Evolutionary conservation across 92 coral and sea anemone genomes (phyloP), one percentile per base, ranked within the genome.

Genomic region (Zoanthus sociatus): DNA sequence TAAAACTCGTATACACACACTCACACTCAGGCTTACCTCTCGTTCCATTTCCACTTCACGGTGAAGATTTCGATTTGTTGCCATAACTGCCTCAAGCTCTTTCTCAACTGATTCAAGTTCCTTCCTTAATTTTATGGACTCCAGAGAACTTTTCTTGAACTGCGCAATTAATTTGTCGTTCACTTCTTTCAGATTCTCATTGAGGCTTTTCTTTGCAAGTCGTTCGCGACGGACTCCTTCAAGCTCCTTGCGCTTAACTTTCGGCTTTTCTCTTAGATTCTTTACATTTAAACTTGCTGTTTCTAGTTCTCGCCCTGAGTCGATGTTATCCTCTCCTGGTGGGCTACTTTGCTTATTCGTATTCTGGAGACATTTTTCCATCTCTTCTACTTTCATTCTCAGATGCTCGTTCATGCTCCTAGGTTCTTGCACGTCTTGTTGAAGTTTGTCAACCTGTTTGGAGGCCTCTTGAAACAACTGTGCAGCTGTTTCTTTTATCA

Each of bases 391-490:
- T 45, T 11, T 74, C 4, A 16, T 18, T 47, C 46, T 26, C 12
- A 74, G 18, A 14, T n/a, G 45, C n/a, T 74, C 14, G 1, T 53
- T 45, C 47, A 5, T 11, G 54, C 46, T 74, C 31, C 26, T 74
- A 15, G 58, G 9, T 17, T 45, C 78, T 17, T 48, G 53, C 26
- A 74, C 10, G 14, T 74, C 78, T 2, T n/a, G 58, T 45, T 15
- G 32, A 46, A 74, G 78, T 3, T 7, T 47, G 16, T 74, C 31
- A 18, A 74, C 78, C 17, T 74, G 31, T 46, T 45, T 45, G 12
- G 58, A 46, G 53, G 78, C 56, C 32, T n/a, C 78, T 32, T 74
- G 55, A 46, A 45, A 32, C 60, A 74, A 74, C 18, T 74, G 78
- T 3, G 78, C 17, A 18, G 14, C 56, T 20, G 45, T 74, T 10